Conservation (phyloP, 2,888 invertebrate genomes). For the Apamea monoglypha region DNA sequence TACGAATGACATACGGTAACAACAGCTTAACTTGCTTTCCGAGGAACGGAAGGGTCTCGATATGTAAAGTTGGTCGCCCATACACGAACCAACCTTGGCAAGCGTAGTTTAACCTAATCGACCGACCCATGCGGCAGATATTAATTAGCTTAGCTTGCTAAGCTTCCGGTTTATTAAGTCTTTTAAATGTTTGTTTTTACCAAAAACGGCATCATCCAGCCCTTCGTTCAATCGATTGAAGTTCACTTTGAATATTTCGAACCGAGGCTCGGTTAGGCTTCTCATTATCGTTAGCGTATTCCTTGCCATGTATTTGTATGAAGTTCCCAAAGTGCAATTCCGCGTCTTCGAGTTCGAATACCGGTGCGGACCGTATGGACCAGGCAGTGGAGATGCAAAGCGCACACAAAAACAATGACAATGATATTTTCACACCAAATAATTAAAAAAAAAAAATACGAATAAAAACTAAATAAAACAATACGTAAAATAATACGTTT, state of each 20-base stretch:
- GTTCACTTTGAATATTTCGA: conserved; percentile 54
- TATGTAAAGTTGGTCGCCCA: neutral
- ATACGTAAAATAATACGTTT: neutral
- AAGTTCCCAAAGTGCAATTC: conserved; percentile 43
- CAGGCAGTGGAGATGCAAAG: neutral
- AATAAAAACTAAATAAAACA: no score
- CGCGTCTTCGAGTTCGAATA: conserved; percentile 27
- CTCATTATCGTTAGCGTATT: conserved; percentile 43
- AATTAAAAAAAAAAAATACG: no score
- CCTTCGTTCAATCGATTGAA: conserved; percentile 34
- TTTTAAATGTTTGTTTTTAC: conserved; percentile 29
- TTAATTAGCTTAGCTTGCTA: neutral
- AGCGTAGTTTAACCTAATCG: neutral
- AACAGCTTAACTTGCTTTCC: neutral
- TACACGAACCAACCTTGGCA: neutral
- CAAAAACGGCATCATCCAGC: conserved; percentile 19
- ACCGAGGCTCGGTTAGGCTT: conserved; percentile 30
- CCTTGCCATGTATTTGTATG: conserved; percentile 10
- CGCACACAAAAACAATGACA: neutral
- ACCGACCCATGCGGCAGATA: no score
- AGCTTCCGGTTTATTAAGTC: no score
- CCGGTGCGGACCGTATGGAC: neutral
- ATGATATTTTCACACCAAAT: neutral
- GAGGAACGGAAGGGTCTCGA: no score
- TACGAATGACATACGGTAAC: neutral